These are phyloP conservation scores for Cladorhizidae sp. DNA, from an alignment of 37 sponge, comb jelly and placozoan species.

Conservation along the genomic window DNA sequence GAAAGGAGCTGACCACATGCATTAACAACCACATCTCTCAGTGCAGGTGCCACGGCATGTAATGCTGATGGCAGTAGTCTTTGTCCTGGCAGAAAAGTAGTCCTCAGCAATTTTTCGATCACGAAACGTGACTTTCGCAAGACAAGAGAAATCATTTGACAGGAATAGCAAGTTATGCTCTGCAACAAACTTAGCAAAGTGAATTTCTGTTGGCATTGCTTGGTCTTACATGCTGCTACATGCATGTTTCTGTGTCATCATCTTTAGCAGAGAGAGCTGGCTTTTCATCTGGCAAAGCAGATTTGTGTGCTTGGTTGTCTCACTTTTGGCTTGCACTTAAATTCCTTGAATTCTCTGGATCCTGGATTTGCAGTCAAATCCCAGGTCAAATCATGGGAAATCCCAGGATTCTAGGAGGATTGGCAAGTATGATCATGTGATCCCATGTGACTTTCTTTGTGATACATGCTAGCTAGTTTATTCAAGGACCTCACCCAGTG, in stretches of 20 bases:
- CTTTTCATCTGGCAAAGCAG: neutral
- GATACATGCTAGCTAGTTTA: too few relatives aligned
- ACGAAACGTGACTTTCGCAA: neutral
- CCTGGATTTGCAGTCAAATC: too few relatives aligned
- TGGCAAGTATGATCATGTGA: too few relatives aligned
- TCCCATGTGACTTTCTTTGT: too few relatives aligned
- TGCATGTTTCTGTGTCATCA: neutral
- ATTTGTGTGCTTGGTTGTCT: neutral
- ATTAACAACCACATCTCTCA: neutral
- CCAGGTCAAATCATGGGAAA: too few relatives aligned
- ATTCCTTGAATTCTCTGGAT: too few relatives aligned
- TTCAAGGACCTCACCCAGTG: too few relatives aligned
- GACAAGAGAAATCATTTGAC: neutral
- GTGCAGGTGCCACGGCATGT: neutral
- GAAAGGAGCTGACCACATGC: neutral
- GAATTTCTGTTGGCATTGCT: neutral
- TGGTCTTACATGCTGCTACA: neutral
- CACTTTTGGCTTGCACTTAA: too few relatives aligned
- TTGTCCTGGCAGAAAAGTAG: neutral
- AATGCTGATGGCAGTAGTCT: neutral
- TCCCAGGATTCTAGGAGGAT: too few relatives aligned
- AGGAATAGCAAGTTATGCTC: neutral
- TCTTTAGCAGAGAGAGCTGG: neutral
- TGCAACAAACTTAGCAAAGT: slow-evolving; percentile 1
- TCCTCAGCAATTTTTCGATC: neutral